Evolutionary conservation across 1,140 invertebrate species (phyloP), one percentile per base, ranked within the genome.

Genomic region (Seison nebaliae): DNA sequence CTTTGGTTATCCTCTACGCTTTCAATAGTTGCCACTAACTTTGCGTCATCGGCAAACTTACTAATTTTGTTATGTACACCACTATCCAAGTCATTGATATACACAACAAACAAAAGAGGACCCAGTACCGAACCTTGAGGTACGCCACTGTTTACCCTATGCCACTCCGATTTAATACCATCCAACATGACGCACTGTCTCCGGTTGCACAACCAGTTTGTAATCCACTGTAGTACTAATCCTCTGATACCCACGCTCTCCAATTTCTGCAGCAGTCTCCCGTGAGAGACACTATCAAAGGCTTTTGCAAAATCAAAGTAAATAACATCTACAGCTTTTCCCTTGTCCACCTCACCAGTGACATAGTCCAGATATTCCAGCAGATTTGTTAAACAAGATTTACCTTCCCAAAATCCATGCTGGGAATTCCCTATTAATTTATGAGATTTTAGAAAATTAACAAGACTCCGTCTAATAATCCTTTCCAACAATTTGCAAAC

Each of bases 221-320:
- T 22, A 21, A 30, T 38, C 36, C 28, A 38, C 5, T 31, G 11
- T 16, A 38, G 11, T 1, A 38, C 5, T 5, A n/a, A 11, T 8
- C 31, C 28, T 15, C 23, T 2, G n/a, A 38, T 31, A 17, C 28
- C 28, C 15, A 19, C 18, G 12, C 14, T 18, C 12, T 28, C 8
- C 6, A 31, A 4, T 28, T 22, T 28, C 16, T 16, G n/a, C 16
- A 29, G 15, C 16, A 38, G 26, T 28, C 15, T 16, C n/a, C 22
- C 22, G 26, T 38, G 28, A 12, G 12, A 20, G 24, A 38, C 36
- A 2, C 31, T 38, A 29, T 38, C 36, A 14, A 38, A 38, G 6
- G 36, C 36, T 31, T 38, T 38, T 19, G 19, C 19, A 38, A 38
- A 38, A 15, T 38, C 36, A 18, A 14, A 15, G 20, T 31, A 38